A percentile compares a stretch with the other conserved stretches of the same genome.
Evolutionary conservation across 2,888 invertebrate genomes (phyloP).

Genomic region (Hedya salicella): DNA sequence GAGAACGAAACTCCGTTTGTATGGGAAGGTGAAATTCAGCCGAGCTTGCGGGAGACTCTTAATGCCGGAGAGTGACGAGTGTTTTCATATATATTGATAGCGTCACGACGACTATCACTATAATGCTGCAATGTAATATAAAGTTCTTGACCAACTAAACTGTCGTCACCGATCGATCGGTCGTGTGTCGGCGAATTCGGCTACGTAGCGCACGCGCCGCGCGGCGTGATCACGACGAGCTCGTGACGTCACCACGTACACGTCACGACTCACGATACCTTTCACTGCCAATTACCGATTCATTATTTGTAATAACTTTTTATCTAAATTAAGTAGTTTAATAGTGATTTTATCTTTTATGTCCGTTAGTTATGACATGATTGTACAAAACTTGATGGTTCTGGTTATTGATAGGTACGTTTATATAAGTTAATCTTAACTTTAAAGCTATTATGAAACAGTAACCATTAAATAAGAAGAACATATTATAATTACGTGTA

Average conservation of each 20-base stretch:
- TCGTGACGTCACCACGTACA: conserved; percentile 39
- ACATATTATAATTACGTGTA: too few relatives aligned
- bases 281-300: conserved; percentile 42
- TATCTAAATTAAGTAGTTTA: conserved; percentile 39
- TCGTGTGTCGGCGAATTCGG: conserved; percentile 45
- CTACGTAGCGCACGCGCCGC: conserved; percentile 44
- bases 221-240: conserved; percentile 42
- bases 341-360: conserved; percentile 37
- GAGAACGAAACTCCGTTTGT: too few relatives aligned
- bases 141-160: too few relatives aligned
- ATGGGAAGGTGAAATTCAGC: too few relatives aligned
- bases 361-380: conserved; percentile 23
- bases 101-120: too few relatives aligned
- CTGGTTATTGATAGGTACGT: conserved; percentile 2
- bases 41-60: too few relatives aligned
- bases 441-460: not conserved
- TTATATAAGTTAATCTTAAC: conserved; percentile 10
- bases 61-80: too few relatives aligned
- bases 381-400: conserved; percentile 16
- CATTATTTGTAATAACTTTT: conserved; percentile 41
- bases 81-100: too few relatives aligned
- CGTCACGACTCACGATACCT: conserved; percentile 44
- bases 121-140: too few relatives aligned
- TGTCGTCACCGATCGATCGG: conserved; percentile 26
- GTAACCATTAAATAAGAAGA: not conserved